Base-by-base conservation (phyloP, 2,113 vertebrate genomes). In the Balaeniceps rex region DNA sequence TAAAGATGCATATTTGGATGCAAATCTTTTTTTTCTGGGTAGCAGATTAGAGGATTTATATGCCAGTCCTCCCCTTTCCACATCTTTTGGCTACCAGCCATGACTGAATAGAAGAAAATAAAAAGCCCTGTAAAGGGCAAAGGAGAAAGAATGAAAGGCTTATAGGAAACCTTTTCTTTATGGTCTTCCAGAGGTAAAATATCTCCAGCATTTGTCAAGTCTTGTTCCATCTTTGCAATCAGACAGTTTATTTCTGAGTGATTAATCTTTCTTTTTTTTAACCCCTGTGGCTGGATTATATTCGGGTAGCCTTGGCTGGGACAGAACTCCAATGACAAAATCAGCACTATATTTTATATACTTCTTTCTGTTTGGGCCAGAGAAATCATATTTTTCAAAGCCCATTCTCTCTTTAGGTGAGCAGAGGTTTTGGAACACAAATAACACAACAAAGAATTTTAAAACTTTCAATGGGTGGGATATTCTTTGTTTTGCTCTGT, bases 121-220 rank as follows among this genome's bases (percentile, higher is more conserved):
- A 94, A 95, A 96, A 76, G 7, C 23, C 36, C 11, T 80, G 46
- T 61, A 91, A 95, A 97, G 77, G 40, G 63, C 61, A 95, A 91
- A 85, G 46, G 24, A 91, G 63, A 72, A 89, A 61, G 70, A 94
- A 89, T 63, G 54, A 76, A 91, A 90, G 36, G 24, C 8, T 87
- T 26, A 36, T 12, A 89, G 42, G 42, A 95, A 95, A 66, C 28
- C 36, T 93, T 88, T 79, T 85, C 34, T 74, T 93, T 92, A 64
- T 86, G 12, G 55, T 81, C 42, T 92, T 91, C 38, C 47, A 77
- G 58, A 74, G 42, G 42, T 80, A 90, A 94, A 83, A 74, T 72
- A 88, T 85, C 54, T 93, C 46, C 22, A 87, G 36, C 33, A 88
- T 89, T 90, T 95, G 88, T 90, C 77, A 91, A 91, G 24, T 58